Conservation (phyloP, 1,140 invertebrate genomes). For the Psix sp. region DNA sequence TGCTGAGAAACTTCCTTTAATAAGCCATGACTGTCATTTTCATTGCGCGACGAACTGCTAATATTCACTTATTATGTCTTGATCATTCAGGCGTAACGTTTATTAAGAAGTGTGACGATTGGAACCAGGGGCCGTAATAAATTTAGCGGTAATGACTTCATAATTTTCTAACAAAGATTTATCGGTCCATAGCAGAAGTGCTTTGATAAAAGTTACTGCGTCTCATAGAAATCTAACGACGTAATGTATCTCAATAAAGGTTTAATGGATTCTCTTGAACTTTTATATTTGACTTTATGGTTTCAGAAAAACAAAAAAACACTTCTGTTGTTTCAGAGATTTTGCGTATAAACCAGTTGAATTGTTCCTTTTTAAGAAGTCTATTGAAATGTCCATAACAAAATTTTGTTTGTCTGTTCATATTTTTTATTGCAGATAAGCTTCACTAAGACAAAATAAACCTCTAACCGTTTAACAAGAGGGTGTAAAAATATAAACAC, state of each 20-base stretch:
- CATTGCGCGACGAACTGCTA: slow-evolving; percentile 13
- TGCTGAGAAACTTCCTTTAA: slow-evolving; percentile 26
- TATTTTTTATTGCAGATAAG: too few species aligned
- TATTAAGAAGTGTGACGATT: slow-evolving; percentile 25
- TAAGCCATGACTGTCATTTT: slow-evolving; percentile 37
- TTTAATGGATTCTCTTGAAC: slow-evolving; percentile 12
- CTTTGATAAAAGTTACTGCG: slow-evolving; percentile 11
- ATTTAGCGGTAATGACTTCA: slow-evolving; percentile 36
- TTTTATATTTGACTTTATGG: slow-evolving; percentile 1
- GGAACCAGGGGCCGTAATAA: slow-evolving; percentile 17
- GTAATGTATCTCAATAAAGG: slow-evolving; percentile 26
- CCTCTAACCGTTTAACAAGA: too few species aligned
- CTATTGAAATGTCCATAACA: too few species aligned
- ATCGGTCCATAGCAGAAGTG: slow-evolving; percentile 9
- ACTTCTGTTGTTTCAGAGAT: too few species aligned
- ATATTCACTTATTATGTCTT: slow-evolving; percentile 35
- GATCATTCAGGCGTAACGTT: slow-evolving; percentile 17
- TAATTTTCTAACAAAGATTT: slow-evolving; percentile 37
- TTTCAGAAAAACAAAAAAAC: too few species aligned
- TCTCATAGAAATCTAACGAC: slow-evolving; percentile 16
- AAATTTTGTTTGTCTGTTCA: too few species aligned
- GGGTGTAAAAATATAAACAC: too few species aligned
- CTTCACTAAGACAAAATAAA: too few species aligned
- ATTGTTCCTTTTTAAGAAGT: too few species aligned
- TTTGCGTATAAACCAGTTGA: too few species aligned